phyloP scores from a whole-genome alignment of 2,888 invertebrate genomes.

The Agapostemon virescens region DNA sequence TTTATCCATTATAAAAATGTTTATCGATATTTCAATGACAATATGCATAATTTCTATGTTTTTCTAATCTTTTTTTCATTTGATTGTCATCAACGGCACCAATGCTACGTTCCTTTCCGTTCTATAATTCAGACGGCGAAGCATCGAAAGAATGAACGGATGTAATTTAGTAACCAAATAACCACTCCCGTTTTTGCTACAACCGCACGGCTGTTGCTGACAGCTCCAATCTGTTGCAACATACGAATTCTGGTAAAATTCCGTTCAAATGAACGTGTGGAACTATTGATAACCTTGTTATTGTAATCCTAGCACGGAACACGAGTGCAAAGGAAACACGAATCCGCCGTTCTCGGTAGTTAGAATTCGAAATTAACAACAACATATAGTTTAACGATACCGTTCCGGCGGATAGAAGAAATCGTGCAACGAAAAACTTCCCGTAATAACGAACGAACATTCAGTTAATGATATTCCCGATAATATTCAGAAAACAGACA shows the following conservation, averaged over 20 bases:
- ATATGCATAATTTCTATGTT: not conserved
- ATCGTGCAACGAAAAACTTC: not conserved
- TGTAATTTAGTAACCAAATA: constrained; percentile 4
- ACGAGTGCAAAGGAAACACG: not conserved
- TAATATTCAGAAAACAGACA: constrained; percentile 19
- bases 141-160: not conserved
- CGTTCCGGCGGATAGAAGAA: not conserved
- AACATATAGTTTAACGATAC: constrained; percentile 15
- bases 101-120: not conserved
- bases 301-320: constrained; percentile 7
- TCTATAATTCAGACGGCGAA: not conserved
- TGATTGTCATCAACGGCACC: not conserved
- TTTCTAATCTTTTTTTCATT: not conserved
- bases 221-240: constrained; percentile 5
- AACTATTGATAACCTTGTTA: constrained; percentile 19
- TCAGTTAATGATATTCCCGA: constrained; percentile 24
- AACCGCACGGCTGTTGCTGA: constrained; percentile 5
- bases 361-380: constrained; percentile 12
- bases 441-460: constrained; percentile 10
- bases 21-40: not conserved
- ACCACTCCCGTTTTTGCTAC: not conserved
- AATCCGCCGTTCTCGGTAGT: not conserved
- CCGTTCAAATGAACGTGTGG: not conserved
- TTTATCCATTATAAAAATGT: not conserved
- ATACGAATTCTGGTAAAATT: constrained; percentile 20